These are phyloP conservation scores for Potorous gilbertii DNA, from an alignment of 2,797 vertebrate genomes.

Conservation along the genomic window DNA sequence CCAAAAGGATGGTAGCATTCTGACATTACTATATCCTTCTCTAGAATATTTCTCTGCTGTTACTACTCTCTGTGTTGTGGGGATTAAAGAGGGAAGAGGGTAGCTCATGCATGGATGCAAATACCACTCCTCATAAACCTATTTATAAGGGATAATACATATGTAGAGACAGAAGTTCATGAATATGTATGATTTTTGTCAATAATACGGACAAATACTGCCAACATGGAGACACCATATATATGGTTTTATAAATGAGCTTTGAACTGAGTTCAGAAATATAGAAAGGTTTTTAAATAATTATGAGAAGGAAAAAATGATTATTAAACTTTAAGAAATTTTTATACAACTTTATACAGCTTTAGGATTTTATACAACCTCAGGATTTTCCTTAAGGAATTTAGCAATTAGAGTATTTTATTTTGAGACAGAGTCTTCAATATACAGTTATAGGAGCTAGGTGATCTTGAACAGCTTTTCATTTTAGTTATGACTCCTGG, in stretches of 20 bases:
- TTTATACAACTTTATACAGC: background rate
- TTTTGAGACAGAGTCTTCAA: background rate
- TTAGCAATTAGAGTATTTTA: background rate
- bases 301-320: background rate
- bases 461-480: background rate
- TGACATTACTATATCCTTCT: background rate
- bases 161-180: background rate
- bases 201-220: background rate
- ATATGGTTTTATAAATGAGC: background rate
- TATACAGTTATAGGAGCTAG: background rate
- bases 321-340: background rate
- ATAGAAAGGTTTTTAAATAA: background rate
- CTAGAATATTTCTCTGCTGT: background rate
- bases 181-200: background rate
- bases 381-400: background rate
- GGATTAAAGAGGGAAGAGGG: background rate
- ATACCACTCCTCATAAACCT: background rate
- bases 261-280: background rate
- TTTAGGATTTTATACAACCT: too few relatives aligned
- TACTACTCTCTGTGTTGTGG: background rate
- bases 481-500: background rate
- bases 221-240: background rate
- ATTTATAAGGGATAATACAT: background rate
- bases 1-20: background rate
- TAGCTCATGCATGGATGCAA: background rate